Evolutionary conservation across 2,888 invertebrate genomes (phyloP), one percentile per base, ranked within the genome.

Genomic region (Synergus laeviventris): DNA sequence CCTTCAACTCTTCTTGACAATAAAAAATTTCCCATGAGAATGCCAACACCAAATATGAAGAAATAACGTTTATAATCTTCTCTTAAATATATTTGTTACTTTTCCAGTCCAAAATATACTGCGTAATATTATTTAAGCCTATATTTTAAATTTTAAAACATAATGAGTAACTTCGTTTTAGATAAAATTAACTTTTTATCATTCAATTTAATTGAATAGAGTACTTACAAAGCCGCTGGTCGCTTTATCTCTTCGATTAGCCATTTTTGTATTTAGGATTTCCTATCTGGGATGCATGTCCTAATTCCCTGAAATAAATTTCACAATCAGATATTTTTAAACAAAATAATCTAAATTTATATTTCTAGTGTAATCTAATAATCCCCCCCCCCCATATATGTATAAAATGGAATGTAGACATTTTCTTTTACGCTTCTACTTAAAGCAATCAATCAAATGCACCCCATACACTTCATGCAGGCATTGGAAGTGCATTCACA

Each of bases 201-300:
- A 2, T n/a, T 2, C 16, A 49, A 2, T 49, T 49, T n/a, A 49
- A 49, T 49, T 49, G 7, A 49, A 49, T 45, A 16, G 39, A 45
- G 59, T 84, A 89, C 89, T 89, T 78, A 89, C 89, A 85, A 89
- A 89, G 77, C 89, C 89, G 54, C 81, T 42, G 7, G 89, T 83
- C 74, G 86, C 83, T 85, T 88, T 89, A 79, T 89, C 89, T 78
- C 87, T 89, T 83, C 89, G 88, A 78, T 86, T 88, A 76, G 89
- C 86, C 89, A 89, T 89, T 79, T 82, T 79, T 74, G 61, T 79
- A 76, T 78, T 36, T 74, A 21, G 66, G 62, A 49, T 75, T 76
- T 78, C 16, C 74, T 73, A 45, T 73, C 49, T 59, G 59, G 31
- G 56, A 75, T 73, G 61, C 83, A 83, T 83, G 38, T 56, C 78